Percentiles rank a stretch among this genome's conserved stretches.
Evolutionary conservation across 2,113 vertebrate species (phyloP).

Genomic region (Bostrychus sinensis): DNA sequence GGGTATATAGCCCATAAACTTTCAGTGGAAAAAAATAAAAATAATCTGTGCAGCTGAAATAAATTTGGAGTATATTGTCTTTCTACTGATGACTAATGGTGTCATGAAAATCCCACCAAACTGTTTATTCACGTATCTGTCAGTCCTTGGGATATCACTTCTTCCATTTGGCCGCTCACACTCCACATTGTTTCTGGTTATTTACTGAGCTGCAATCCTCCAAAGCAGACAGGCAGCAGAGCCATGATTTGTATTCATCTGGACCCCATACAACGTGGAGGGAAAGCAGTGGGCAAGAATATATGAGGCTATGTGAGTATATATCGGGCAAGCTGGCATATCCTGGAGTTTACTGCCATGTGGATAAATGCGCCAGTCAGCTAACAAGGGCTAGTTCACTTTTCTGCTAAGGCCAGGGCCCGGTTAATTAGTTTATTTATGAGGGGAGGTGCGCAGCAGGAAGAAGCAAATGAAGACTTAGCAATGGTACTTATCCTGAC

Average conservation of each 20-base stretch:
- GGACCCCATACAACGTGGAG: constrained; percentile 31
- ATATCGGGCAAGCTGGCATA: constrained; percentile 23
- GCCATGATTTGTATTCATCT: constrained; percentile 71
- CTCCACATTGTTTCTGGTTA: constrained; percentile 61
- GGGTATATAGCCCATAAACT: no score
- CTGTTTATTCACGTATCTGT: constrained; percentile 40
- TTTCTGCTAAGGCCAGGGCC: constrained; percentile 30
- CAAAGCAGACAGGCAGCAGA: constrained; percentile 59
- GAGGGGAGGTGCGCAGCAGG: constrained; percentile 48
- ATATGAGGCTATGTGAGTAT: constrained; percentile 15
- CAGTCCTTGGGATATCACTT: constrained; percentile 39
- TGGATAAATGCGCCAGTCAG: constrained; percentile 31
- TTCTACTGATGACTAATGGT: constrained; percentile 43
- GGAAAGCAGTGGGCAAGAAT: constrained; percentile 29
- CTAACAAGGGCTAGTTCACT: constrained; percentile 21
- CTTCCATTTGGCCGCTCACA: constrained; percentile 40
- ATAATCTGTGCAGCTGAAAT: not conserved
- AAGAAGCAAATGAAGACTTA: constrained; percentile 71
- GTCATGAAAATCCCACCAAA: constrained; percentile 39
- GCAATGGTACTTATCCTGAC: constrained; percentile 69
- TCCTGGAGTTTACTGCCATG: constrained; percentile 27
- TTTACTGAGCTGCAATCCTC: constrained; percentile 64
- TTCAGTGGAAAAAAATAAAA: no score
- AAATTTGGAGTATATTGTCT: constrained; percentile 11
- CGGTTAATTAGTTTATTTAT: constrained; percentile 79